A percentile compares a stretch with the other conserved stretches of the same genome.
Conservation (phyloP, 2,797 vertebrate genomes). For the Yasuhikotakia modesta region DNA sequence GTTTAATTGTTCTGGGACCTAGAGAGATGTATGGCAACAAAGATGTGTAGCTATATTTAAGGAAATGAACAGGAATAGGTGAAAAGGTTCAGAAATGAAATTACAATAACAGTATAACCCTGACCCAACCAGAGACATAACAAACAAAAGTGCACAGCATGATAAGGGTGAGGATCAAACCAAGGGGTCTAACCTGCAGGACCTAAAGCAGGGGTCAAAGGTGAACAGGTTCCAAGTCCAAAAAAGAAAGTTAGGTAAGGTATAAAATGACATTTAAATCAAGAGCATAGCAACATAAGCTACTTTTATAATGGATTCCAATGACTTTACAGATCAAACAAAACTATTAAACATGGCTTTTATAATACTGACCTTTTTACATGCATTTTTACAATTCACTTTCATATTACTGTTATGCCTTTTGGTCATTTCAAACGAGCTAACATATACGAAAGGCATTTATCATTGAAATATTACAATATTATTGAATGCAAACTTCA, state of each 20-base stretch:
- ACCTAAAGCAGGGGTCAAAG: slow-evolving; percentile 84
- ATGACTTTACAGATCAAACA: too few species aligned
- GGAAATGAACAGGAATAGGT: not conserved
- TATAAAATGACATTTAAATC: slow-evolving; percentile 78
- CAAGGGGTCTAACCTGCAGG: slow-evolving; percentile 90
- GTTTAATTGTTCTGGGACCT: too few species aligned
- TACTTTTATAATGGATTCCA: too few species aligned
- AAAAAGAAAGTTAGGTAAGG: slow-evolving; percentile 61
- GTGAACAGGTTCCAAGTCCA: slow-evolving; percentile 87
- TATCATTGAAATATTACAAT: not conserved
- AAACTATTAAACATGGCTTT: too few species aligned
- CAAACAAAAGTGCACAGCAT: slow-evolving; percentile 48
- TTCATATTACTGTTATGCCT: not conserved
- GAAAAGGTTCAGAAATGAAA: slow-evolving; percentile 2
- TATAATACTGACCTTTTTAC: too few species aligned
- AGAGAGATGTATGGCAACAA: too few species aligned
- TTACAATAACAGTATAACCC: not conserved
- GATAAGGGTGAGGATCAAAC: slow-evolving; percentile 65
- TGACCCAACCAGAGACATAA: not conserved
- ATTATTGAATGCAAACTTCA: not conserved
- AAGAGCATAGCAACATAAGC: slow-evolving; percentile 63
- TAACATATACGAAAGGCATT: not conserved
- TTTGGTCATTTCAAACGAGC: not conserved
- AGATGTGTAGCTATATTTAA: not conserved
- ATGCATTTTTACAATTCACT: too few species aligned